Evolutionary conservation across 2,888 invertebrate species (phyloP).

Genomic region (Melieria omissa): DNA sequence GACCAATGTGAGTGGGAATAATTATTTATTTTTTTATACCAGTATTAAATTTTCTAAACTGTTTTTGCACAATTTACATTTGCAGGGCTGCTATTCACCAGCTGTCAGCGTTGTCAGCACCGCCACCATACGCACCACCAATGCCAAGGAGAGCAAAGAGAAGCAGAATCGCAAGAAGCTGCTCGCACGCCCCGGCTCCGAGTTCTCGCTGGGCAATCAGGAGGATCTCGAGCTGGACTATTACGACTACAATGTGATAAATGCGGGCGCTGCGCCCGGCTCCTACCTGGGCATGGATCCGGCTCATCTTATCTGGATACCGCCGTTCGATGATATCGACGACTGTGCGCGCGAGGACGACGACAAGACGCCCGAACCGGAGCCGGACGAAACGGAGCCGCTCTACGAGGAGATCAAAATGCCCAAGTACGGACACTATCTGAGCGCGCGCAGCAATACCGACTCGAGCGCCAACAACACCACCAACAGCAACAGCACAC

Average conservation of each 20-base stretch:
- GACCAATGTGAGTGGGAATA: constrained; percentile 58
- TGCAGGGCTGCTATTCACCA: constrained; percentile 79
- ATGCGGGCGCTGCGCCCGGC: constrained; percentile 84
- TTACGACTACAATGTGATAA: constrained; percentile 89
- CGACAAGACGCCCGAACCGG: constrained; percentile 67
- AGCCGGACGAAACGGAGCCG: constrained; percentile 55
- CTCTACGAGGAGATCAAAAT: constrained; percentile 67
- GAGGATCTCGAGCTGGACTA: constrained; percentile 86
- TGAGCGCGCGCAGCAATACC: constrained; percentile 73
- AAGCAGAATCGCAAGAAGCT: constrained; percentile 78
- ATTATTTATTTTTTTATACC: too few species aligned
- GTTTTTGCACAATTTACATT: background rate
- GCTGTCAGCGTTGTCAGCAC: constrained; percentile 75
- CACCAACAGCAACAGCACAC: constrained; percentile 66
- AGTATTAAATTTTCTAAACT: background rate
- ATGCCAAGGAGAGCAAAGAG: constrained; percentile 82
- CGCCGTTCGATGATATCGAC: constrained; percentile 82
- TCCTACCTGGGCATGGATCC: constrained; percentile 91
- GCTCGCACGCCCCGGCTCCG: constrained; percentile 76
- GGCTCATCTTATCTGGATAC: constrained; percentile 88
- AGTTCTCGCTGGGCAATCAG: constrained; percentile 80
- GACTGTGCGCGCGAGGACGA: constrained; percentile 77
- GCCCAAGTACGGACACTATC: constrained; percentile 63
- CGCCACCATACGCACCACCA: constrained; percentile 76
- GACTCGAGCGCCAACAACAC: constrained; percentile 65